These are phyloP conservation scores for Tetrax tetrax DNA, from an alignment of 2,113 vertebrate species.

Conservation along the genomic window DNA sequence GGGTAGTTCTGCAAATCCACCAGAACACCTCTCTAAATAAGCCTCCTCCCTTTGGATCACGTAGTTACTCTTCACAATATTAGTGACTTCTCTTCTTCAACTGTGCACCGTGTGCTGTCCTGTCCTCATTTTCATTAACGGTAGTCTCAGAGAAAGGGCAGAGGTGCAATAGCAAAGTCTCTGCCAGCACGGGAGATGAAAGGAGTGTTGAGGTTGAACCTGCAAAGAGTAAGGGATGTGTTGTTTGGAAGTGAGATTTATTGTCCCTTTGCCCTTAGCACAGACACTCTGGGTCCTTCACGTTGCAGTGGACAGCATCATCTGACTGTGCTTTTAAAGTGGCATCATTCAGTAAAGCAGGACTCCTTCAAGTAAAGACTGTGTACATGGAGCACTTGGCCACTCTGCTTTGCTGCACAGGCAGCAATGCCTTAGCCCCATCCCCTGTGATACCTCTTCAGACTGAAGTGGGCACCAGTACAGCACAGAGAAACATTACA, in stretches of 20 bases:
- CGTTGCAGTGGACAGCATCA: background rate
- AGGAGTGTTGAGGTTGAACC: background rate
- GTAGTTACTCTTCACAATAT: background rate
- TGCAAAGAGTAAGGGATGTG: background rate
- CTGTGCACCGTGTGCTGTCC: background rate
- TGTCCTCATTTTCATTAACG: background rate
- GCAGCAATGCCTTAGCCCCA: background rate
- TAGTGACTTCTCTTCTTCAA: background rate
- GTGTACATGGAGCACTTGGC: background rate
- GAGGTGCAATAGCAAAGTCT: background rate
- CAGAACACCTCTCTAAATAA: background rate
- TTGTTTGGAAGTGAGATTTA: background rate
- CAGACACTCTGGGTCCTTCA: background rate
- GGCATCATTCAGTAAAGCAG: background rate
- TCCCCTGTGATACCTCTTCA: background rate
- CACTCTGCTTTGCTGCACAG: background rate
- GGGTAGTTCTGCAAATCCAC: background rate
- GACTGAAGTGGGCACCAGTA: background rate
- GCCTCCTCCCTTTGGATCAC: background rate
- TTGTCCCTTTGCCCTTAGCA: background rate
- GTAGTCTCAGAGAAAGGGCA: background rate
- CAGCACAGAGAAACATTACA: background rate
- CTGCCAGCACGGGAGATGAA: background rate
- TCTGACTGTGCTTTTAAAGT: background rate
- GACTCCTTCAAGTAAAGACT: background rate